Base-by-base conservation (phyloP, 1,140 invertebrate species). In the Trichomalopsis sarcophagae region DNA sequence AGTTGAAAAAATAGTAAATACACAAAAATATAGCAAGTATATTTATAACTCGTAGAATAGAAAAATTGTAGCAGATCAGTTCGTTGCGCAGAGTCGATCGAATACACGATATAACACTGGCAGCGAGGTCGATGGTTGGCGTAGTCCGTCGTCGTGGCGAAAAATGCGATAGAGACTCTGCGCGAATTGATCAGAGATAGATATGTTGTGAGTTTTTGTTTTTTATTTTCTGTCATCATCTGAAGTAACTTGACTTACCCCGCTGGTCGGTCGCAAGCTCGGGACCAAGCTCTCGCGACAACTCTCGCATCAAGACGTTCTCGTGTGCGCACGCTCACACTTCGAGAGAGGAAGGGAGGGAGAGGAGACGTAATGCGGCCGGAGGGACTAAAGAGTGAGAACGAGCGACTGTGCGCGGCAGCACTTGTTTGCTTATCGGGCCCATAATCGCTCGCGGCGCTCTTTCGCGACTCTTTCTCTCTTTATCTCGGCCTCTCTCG, bases 341-440 rank as follows among this genome's bases (percentile, higher is more conserved):
- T 27, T 44, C 40, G 47, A 50, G 47, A 50, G 47, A 47, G 9
- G 14, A n/a, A 73, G 23, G 17, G 55, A 62, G 55, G 55, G 55
- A 62, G 55, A 62, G 55, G 17, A 62, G 55, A n/a, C 55, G 14
- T 14, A 50, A 50, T 50, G 47, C 55, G 17, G 55, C 55, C 17
- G 55, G 55, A 62, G 55, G 55, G 55, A 62, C 55, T n/a, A n/a
- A 62, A 62, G 55, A 62, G 55, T 55, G 50, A 55, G 50, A 55
- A 55, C 50, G 50, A 55, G 50, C 50, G 50, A 55, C 50, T 14
- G 50, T 55, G 50, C 27, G 27, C 27, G 27, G 27, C 50, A 55
- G 13, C 50, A 21, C 50, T 55, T 55, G 13, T 17, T 55, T 55
- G 50, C 50, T 55, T 1, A 55, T 55, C 50, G 2, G 50, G 50